A percentile compares a stretch with the other conserved stretches of the same genome.
These are phyloP conservation scores for Catharus fuscescens DNA, from an alignment of 2,113 vertebrate species.

Conservation along the genomic window DNA sequence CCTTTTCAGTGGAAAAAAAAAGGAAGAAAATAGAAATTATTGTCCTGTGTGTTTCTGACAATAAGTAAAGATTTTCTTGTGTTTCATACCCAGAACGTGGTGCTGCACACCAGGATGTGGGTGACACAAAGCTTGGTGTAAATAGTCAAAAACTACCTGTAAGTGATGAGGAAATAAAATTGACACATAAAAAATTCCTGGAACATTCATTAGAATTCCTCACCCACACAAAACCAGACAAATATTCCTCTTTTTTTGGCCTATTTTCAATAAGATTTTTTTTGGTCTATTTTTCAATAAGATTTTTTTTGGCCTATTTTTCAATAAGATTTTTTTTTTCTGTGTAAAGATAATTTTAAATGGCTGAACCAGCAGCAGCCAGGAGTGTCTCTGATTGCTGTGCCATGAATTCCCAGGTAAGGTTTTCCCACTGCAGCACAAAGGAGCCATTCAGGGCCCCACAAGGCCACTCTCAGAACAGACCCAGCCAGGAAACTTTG, in stretches of 20 bases:
- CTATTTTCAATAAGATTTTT: no score
- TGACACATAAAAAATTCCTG: neutral
- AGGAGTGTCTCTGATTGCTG: neutral
- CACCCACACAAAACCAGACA: neutral
- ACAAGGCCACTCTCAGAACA: neutral
- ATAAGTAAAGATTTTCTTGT: neutral
- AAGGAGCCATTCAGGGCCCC: neutral
- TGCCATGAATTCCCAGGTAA: neutral
- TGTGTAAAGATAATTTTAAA: neutral
- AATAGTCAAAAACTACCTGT: neutral
- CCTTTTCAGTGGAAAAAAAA: neutral
- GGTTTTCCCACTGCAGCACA: neutral
- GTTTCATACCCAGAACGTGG: neutral
- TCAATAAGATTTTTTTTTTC: neutral
- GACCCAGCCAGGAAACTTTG: neutral
- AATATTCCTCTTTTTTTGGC: neutral
- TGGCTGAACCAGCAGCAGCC: neutral
- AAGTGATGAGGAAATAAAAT: neutral
- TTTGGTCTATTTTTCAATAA: no score
- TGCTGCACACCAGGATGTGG: conserved; percentile 26
- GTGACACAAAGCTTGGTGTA: neutral
- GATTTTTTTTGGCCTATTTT: neutral
- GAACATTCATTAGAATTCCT: neutral
- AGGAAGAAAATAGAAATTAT: neutral
- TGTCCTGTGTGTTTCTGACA: neutral